phyloP scores from a whole-genome alignment of 2,888 invertebrate species.

The Blastobasis lacticolella region DNA sequence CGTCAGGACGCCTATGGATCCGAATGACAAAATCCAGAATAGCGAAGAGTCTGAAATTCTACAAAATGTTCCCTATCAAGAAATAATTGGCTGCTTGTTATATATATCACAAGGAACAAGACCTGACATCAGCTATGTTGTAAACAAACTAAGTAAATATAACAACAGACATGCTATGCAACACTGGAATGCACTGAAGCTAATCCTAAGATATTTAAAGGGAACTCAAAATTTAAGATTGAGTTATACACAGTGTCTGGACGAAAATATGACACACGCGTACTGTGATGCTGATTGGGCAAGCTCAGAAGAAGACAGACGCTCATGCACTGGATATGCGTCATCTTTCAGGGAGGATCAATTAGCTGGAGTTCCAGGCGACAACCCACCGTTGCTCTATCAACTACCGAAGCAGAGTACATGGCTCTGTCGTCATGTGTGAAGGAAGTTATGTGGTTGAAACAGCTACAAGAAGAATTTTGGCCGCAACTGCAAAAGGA shows the following conservation, averaged over 20 bases:
- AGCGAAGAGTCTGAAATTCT: slow-evolving; percentile 3
- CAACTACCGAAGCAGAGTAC: background rate
- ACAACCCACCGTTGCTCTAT: background rate
- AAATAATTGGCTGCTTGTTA: background rate
- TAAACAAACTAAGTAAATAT: slow-evolving; percentile 19
- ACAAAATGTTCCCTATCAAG: slow-evolving; percentile 6
- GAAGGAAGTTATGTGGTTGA: background rate
- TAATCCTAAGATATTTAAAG: slow-evolving; percentile 10
- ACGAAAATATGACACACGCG: slow-evolving; percentile 5
- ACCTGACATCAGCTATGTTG: slow-evolving; percentile 13
- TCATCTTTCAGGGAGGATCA: slow-evolving; percentile 12
- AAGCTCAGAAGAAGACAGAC: slow-evolving; percentile 7
- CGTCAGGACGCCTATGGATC: slow-evolving; percentile 11
- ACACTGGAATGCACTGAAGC: slow-evolving; percentile 12
- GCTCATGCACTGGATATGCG: slow-evolving; percentile 13
- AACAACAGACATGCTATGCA: slow-evolving; percentile 7
- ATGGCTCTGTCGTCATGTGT: background rate
- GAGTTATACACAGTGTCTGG: slow-evolving; percentile 4
- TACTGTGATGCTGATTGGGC: slow-evolving; percentile 11
- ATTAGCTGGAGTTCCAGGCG: background rate
- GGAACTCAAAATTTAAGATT: slow-evolving; percentile 9
- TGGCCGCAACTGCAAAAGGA: background rate
- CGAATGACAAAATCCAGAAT: slow-evolving; percentile 8
- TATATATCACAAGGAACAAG: slow-evolving; percentile 5
- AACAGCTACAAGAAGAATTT: background rate